phyloP scores from a whole-genome alignment of 2,797 vertebrate genomes.

The Syndactyla subalaris region DNA sequence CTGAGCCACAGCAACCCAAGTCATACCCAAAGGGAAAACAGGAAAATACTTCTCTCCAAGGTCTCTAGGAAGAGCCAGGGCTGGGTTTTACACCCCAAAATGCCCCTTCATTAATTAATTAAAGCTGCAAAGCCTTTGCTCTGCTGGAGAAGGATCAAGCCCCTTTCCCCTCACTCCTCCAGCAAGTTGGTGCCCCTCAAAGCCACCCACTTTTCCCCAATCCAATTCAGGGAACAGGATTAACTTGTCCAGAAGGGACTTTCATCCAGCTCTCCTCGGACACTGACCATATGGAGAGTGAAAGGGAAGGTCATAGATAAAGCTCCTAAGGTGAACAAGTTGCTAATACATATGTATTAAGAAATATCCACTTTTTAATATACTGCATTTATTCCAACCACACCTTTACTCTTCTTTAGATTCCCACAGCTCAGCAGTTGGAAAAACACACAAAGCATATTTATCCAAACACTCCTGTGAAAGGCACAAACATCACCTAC shows the following conservation, averaged over 20 bases:
- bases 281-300: slow-evolving; percentile 27
- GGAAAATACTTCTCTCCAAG: neutral
- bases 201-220: neutral
- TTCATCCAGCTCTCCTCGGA: neutral
- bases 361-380: neutral
- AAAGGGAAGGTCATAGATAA: neutral
- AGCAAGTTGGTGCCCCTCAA: fast-evolving
- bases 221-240: slow-evolving; percentile 35
- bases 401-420: neutral
- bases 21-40: neutral
- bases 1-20: neutral
- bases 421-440: neutral
- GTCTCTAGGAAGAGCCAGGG: neutral
- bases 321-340: neutral
- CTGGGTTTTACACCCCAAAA: neutral
- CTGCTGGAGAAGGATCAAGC: fast-evolving
- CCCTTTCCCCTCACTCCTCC: neutral
- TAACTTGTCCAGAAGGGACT: slow-evolving; percentile 18
- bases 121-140: neutral
- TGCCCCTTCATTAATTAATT: fast-evolving
- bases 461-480: neutral
- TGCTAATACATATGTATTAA: neutral
- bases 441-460: neutral
- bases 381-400: neutral
- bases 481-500: neutral